Conservation (phyloP, 2,888 invertebrate genomes). For the Dryocosmus kuriphilus region DNA sequence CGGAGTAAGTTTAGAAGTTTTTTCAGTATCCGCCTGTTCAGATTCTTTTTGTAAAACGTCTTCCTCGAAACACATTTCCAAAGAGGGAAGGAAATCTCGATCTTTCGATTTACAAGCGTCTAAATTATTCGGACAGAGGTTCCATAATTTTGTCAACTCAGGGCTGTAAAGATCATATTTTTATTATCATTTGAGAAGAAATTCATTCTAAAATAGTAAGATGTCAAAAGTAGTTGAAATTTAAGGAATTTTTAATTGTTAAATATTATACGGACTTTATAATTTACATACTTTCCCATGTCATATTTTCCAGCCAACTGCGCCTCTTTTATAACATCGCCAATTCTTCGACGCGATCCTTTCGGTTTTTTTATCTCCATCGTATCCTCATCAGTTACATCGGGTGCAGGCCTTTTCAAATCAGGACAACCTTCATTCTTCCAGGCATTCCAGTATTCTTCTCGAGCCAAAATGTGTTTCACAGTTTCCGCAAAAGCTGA, state of each 20-base stretch:
- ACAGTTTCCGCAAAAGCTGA: conserved; percentile 90
- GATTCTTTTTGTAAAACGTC: conserved; percentile 79
- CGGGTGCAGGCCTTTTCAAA: conserved; percentile 83
- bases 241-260: too few species aligned
- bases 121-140: conserved; percentile 93
- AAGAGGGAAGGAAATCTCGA: conserved; percentile 92
- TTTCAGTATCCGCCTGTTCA: conserved; percentile 76
- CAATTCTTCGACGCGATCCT: conserved; percentile 82
- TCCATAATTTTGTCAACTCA: conserved; percentile 96
- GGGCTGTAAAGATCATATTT: conserved; percentile 80
- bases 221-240: too few species aligned
- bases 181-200: conserved; percentile 25
- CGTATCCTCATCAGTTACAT: conserved; percentile 77
- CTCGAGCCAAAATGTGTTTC: conserved; percentile 90
- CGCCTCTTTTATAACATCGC: conserved; percentile 88
- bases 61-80: conserved; percentile 84
- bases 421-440: conserved; percentile 97
- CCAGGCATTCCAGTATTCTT: conserved; percentile 98
- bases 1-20: conserved; percentile 75
- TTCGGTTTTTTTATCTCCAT: conserved; percentile 75
- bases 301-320: conserved; percentile 85
- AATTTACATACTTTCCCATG: conserved; percentile 86
- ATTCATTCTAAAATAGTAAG: background rate
- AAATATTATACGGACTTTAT: too few species aligned
- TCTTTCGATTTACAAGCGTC: conserved; percentile 94